Base-by-base conservation (phyloP, 2,113 vertebrate species). In the Brachyhypopomus occidentalis region DNA sequence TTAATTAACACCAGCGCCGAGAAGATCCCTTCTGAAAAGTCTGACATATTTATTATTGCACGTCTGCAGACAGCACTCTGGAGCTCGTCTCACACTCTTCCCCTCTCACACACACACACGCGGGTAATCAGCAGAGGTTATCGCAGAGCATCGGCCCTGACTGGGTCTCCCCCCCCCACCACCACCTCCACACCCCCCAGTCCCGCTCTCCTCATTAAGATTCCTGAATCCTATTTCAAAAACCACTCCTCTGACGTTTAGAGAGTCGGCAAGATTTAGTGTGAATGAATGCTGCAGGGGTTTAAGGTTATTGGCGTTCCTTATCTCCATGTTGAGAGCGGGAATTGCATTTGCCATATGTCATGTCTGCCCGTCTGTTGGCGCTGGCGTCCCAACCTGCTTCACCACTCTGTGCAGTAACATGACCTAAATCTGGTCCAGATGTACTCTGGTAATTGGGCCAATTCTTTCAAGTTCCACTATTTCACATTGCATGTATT, bases 41-140 rank as follows among this genome's bases (percentile, higher is more conserved):
- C 88, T 92, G 92, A 93, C 94, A 95, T 96, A 95, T 96, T 98
- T 96, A 96, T 97, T 96, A 95, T 96, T 95, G 92, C 91, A 96
- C 93, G 94, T 95, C 94, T 88, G 92, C 12, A 14, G 2, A 11
- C 45, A 88, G 72, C 85, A 82, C 82, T 95, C 95, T 97, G 95
- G 93, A 94, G 92, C 95, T 95, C 92, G 93, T 98, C 45, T 52
- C 45, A 52, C 12, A 14, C 45, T 52, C 12, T 52, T 52, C 45
- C 45, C 12, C 45, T 2, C 45, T 14, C 95, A 94, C 96, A 95
- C 93, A 94, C 93, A 84, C 91, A 85, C 88, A 93, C 93, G 94
- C 95, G 93, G 94, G 92, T 94, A 95, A 94, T 95, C 94, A 95
- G 91, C 88, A 92, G 91, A 89, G 96, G 97, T 98, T 98, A 99